phyloP scores from a whole-genome alignment of 1,140 invertebrate genomes.

The Pinna nobilis region DNA sequence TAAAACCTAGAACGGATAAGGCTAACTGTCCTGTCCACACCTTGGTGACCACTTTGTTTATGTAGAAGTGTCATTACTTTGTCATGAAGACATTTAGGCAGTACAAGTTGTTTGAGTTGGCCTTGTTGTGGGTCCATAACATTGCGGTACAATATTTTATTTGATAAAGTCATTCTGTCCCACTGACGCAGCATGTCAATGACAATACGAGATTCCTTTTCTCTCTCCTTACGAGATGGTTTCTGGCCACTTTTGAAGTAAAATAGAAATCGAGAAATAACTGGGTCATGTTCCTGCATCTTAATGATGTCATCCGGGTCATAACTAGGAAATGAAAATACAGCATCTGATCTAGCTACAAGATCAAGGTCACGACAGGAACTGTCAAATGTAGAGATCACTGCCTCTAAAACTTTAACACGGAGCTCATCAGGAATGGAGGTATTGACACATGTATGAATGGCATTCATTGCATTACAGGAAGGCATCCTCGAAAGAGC shows the following conservation, averaged over 20 bases:
- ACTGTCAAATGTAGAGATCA: not conserved
- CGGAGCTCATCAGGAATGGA: not conserved
- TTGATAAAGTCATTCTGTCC: slow-evolving; percentile 7
- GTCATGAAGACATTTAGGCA: slow-evolving; percentile 1
- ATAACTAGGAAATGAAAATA: slow-evolving; percentile 2
- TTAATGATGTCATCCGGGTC: not conserved
- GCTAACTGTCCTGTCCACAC: slow-evolving; percentile 8
- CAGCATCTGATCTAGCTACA: not conserved
- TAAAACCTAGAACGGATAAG: slow-evolving; percentile 23
- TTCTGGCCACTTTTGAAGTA: slow-evolving; percentile 6
- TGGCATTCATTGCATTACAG: no score
- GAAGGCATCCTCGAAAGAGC: slow-evolving; percentile 27
- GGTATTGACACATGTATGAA: no score
- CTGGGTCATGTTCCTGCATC: not conserved
- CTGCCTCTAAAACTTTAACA: not conserved
- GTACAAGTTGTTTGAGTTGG: slow-evolving; percentile 8
- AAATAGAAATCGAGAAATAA: slow-evolving; percentile 5
- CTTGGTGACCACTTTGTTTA: slow-evolving; percentile 25
- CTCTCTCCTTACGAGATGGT: slow-evolving; percentile 4
- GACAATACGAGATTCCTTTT: not conserved
- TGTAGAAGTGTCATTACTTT: slow-evolving; percentile 25
- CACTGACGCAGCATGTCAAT: slow-evolving; percentile 18
- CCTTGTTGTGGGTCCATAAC: slow-evolving; percentile 19
- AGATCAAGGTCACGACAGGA: not conserved
- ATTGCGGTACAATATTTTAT: slow-evolving; percentile 12